These are phyloP conservation scores for Polyodon spathula DNA, from an alignment of 2,113 vertebrate species.

Conservation along the genomic window DNA sequence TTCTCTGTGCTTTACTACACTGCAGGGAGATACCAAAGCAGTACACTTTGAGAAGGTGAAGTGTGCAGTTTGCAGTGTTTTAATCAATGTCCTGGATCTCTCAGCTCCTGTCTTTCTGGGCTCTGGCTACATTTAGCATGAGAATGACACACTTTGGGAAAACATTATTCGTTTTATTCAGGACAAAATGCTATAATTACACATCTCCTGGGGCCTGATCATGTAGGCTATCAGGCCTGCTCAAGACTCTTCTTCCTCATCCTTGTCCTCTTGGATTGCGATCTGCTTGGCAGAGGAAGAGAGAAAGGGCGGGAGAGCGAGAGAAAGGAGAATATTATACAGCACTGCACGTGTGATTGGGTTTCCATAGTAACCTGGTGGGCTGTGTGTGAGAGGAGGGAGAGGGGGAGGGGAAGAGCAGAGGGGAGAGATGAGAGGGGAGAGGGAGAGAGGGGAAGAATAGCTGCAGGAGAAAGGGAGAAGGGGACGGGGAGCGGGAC, in stretches of 20 bases:
- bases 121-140: neutral
- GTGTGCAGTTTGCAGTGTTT: no score
- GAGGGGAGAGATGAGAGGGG: no score
- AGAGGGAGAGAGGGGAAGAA: no score
- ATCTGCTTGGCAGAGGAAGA: neutral
- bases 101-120: neutral
- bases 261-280: no score
- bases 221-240: neutral
- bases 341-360: slow-evolving; percentile 62
- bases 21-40: no score
- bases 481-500: no score
- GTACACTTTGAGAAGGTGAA: no score
- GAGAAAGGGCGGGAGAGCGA: neutral
- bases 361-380: slow-evolving; percentile 22
- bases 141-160: neutral
- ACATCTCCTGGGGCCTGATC: neutral
- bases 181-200: neutral
- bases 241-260: no score
- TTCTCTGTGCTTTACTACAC: no score
- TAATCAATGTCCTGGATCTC: neutral
- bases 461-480: no score
- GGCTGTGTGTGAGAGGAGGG: no score
- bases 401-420: no score
- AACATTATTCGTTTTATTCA: neutral
- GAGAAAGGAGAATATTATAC: slow-evolving; percentile 4